Percentiles rank a stretch among this genome's conserved stretches.
Evolutionary conservation across 2,797 vertebrate species (phyloP).

Genomic region (Dendrocincla fuliginosa): DNA sequence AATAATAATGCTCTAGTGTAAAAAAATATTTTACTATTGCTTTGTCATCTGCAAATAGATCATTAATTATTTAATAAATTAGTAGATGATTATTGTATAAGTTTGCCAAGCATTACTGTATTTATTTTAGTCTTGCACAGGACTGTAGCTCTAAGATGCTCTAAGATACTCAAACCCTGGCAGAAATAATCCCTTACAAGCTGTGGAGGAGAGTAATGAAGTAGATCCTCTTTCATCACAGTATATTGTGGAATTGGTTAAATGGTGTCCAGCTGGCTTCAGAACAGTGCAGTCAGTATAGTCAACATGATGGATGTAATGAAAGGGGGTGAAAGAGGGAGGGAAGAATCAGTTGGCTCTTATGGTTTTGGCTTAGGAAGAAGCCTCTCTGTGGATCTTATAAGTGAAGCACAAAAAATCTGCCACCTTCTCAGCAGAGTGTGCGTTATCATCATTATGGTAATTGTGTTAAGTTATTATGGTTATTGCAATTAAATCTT

Average conservation of each 20-base stretch:
- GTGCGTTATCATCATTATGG: neutral
- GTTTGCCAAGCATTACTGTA: neutral
- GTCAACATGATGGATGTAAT: neutral
- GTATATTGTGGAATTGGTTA: neutral
- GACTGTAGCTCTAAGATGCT: neutral
- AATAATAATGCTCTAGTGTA: neutral
- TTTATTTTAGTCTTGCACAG: neutral
- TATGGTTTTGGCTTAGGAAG: neutral
- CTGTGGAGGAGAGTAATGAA: neutral
- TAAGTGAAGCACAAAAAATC: neutral
- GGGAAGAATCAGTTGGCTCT: neutral
- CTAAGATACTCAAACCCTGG: neutral
- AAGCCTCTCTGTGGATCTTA: neutral
- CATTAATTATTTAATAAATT: neutral
- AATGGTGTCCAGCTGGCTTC: neutral
- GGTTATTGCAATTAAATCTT: neutral
- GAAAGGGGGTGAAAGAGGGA: neutral
- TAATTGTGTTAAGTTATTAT: neutral
- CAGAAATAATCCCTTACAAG: neutral
- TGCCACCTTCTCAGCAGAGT: neutral
- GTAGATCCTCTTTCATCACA: neutral
- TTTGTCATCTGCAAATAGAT: neutral
- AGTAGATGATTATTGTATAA: neutral
- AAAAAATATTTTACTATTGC: neutral
- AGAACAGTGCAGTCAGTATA: neutral